Evolutionary conservation across 2,113 vertebrate genomes (phyloP), one percentile per base, ranked within the genome.

Genomic region (Anguilla japonica): DNA sequence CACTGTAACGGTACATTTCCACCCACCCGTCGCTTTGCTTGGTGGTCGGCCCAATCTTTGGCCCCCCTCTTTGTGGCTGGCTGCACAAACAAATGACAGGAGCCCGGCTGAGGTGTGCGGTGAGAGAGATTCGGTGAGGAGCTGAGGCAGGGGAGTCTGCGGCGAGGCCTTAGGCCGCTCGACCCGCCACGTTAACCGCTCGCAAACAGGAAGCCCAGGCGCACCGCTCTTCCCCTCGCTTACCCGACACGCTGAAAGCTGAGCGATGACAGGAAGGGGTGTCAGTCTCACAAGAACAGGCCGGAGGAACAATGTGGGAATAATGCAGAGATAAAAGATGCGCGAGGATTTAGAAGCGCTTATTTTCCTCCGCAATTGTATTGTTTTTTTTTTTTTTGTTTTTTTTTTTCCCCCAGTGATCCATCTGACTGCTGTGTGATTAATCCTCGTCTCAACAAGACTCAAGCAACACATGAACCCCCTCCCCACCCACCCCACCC

Each of bases 31-130:
- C 18, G 14, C 41, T 53, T 82, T 53, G 41, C 46, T 15, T 71
- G 86, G 89, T 90, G 89, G 92, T 92, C 92, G 87, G 86, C 86
- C 86, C 91, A 87, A 92, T 92, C 88, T 90, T 87, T 92, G 92
- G 91, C 88, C 87, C 86, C 82, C 91, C 88, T 88, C 34, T 88
- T 82, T 89, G 91, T 8, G 90, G 90, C 91, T 71, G 81, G 57
- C 87, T 89, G 85, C 63, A 88, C 89, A 93, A 91, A 93, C 89
- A 92, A 86, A 81, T 4, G 40, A 67, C 67, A 40, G 87, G 89
- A 92, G 40, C 63, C 15, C 80, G 87, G 88, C 87, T 87, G 86
- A 91, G 87, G 75, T 50, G 81, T 88, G 88, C 89, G 86, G 82
- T 88, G 84, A 43, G 81, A 60, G 85, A 88, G 4, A 50, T 8